Percentiles rank a stretch among this genome's conserved stretches.
Conservation (phyloP, 2,113 vertebrate species). For the Muntiacus muntjak region DNA sequence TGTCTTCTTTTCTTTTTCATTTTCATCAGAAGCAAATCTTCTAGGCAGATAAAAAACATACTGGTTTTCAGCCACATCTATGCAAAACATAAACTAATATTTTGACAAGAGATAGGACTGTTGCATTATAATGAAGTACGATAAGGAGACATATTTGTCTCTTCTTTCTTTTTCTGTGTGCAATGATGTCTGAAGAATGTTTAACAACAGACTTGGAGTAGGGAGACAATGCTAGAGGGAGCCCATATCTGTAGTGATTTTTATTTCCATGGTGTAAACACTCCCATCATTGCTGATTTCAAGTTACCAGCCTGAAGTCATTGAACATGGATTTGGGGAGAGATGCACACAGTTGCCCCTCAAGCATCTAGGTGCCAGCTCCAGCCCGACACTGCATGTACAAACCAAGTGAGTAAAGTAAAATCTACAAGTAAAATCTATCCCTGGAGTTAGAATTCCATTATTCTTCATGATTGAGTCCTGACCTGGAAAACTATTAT, state of each 20-base stretch:
- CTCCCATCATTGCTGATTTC: background rate
- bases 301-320: background rate
- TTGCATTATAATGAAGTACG: background rate
- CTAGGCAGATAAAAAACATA: constrained; percentile 8
- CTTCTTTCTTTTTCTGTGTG: background rate
- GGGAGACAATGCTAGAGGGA: background rate
- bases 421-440: background rate
- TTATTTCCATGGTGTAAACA: background rate
- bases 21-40: constrained; percentile 11
- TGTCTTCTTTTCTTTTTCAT: background rate
- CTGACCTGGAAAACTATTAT: background rate
- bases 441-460: background rate
- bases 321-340: background rate
- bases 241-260: background rate
- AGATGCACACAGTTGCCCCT: background rate
- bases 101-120: background rate
- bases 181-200: background rate
- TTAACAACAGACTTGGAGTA: background rate
- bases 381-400: background rate
- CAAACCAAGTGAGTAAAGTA: background rate
- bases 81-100: background rate
- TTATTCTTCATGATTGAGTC: background rate
- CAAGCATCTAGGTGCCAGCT: background rate
- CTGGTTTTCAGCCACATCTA: background rate
- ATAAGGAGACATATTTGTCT: background rate